Evolutionary conservation across 1,140 invertebrate genomes (phyloP).

Genomic region (Mesaphorura yosii): DNA sequence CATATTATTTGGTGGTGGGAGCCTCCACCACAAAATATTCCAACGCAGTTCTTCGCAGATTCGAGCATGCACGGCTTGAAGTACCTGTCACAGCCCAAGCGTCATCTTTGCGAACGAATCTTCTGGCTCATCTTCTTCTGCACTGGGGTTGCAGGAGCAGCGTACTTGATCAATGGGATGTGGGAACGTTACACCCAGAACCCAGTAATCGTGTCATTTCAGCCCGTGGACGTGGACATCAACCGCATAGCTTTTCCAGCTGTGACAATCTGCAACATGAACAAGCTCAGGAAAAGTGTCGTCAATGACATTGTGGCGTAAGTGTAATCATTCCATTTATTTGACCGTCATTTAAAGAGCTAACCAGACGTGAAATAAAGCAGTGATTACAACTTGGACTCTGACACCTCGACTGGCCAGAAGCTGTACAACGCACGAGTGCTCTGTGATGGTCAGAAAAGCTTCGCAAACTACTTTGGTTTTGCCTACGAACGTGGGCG

Average conservation of each 20-base stretch:
- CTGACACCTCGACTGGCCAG: no score
- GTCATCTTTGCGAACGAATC: constrained; percentile 33
- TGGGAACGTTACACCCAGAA: constrained; percentile 13
- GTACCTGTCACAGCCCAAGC: constrained; percentile 1
- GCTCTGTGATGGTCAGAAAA: no score
- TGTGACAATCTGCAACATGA: constrained; percentile 31
- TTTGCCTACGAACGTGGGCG: no score
- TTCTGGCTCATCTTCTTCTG: constrained; percentile 43
- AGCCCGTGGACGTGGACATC: constrained; percentile 12
- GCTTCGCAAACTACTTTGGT: no score
- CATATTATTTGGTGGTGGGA: no score
- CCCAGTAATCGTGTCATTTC: constrained; percentile 28
- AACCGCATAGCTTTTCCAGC: constrained; percentile 30
- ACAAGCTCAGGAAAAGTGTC: constrained; percentile 19
- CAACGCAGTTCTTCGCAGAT: no score
- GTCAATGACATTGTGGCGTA: constrained; percentile 4
- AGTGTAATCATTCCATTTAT: not conserved
- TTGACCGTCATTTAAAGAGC: no score
- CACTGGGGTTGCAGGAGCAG: constrained; percentile 39
- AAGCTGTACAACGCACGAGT: no score
- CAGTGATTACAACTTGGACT: no score
- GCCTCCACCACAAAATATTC: no score
- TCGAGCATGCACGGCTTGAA: no score
- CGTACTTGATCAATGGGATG: constrained; percentile 38
- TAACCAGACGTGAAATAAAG: no score